phyloP scores from a whole-genome alignment of 53 echinoderm and acorn worm genomes.

The Echinometra lucunter region DNA sequence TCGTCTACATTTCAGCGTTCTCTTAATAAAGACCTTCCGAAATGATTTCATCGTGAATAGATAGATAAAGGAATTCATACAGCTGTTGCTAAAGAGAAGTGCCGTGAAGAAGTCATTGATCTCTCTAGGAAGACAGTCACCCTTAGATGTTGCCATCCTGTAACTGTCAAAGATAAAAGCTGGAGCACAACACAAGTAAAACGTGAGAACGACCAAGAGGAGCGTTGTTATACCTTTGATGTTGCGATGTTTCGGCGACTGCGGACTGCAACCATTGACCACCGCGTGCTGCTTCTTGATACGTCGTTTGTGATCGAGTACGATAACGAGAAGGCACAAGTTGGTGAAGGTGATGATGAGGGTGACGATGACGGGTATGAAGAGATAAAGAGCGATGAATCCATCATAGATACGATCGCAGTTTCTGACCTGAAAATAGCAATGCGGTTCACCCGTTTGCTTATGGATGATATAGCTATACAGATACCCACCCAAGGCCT shows the following conservation, averaged over 20 bases:
- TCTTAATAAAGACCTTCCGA: not conserved
- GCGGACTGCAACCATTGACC: not conserved
- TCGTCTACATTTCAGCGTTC: not conserved
- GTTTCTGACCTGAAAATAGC: slow-evolving; percentile 47
- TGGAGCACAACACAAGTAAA: slow-evolving; percentile 56
- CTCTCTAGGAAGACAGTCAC: not conserved
- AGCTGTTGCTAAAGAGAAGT: slow-evolving; percentile 46
- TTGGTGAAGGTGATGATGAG: slow-evolving; percentile 56
- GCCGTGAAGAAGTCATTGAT: slow-evolving; percentile 49
- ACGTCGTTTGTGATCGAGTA: slow-evolving; percentile 29
- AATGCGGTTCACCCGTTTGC: not conserved
- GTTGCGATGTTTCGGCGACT: not conserved
- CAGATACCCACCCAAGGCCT: slow-evolving; percentile 20
- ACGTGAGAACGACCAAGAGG: not conserved
- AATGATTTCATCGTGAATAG: slow-evolving; percentile 45
- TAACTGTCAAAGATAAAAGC: slow-evolving; percentile 34
- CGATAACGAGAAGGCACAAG: not conserved
- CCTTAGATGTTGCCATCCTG: not conserved
- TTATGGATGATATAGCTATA: not conserved
- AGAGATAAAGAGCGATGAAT: not conserved
- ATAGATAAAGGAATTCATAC: slow-evolving; percentile 58
- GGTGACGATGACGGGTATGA: slow-evolving; percentile 50
- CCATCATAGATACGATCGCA: not conserved
- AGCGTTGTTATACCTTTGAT: slow-evolving; percentile 35
- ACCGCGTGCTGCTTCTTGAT: not conserved